Evolutionary conservation across 2,888 invertebrate species (phyloP).

Genomic region (Plusia festucae): DNA sequence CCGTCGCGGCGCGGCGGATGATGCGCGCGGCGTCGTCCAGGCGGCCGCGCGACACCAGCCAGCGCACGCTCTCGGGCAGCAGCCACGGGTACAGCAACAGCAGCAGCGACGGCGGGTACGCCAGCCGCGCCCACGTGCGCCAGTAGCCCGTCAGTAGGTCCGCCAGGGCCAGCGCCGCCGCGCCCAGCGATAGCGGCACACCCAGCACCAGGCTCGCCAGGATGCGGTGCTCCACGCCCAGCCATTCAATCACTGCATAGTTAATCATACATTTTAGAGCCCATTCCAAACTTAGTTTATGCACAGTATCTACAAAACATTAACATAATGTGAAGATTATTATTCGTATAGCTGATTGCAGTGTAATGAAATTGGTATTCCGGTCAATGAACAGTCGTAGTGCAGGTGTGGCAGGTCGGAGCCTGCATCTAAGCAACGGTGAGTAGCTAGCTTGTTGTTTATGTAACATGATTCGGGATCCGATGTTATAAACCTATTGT

Average conservation of each 20-base stretch:
- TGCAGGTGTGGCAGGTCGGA: background rate
- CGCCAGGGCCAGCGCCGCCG: conserved; percentile 90
- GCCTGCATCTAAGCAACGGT: background rate
- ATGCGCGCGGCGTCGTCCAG: conserved; percentile 90
- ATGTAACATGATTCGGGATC: background rate
- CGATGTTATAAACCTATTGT: background rate
- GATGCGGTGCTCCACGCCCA: conserved; percentile 92
- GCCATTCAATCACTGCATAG: conserved; percentile 92
- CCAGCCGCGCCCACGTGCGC: conserved; percentile 91
- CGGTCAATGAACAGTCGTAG: background rate
- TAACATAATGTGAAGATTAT: background rate
- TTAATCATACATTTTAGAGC: conserved; percentile 47
- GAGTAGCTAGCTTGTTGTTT: background rate
- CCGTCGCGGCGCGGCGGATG: conserved; percentile 89
- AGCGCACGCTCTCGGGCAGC: conserved; percentile 93
- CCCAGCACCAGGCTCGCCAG: conserved; percentile 92
- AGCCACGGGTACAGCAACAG: conserved; percentile 92
- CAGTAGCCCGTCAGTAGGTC: conserved; percentile 93
- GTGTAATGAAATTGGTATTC: background rate
- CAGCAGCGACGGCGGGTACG: conserved; percentile 92
- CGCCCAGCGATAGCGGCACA: conserved; percentile 92
- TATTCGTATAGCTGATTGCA: background rate
- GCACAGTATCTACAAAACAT: background rate
- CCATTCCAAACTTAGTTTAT: background rate
- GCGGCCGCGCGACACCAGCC: conserved; percentile 92